phyloP scores from a whole-genome alignment of 2,888 invertebrate genomes.

The Drosophila stalkeri region DNA sequence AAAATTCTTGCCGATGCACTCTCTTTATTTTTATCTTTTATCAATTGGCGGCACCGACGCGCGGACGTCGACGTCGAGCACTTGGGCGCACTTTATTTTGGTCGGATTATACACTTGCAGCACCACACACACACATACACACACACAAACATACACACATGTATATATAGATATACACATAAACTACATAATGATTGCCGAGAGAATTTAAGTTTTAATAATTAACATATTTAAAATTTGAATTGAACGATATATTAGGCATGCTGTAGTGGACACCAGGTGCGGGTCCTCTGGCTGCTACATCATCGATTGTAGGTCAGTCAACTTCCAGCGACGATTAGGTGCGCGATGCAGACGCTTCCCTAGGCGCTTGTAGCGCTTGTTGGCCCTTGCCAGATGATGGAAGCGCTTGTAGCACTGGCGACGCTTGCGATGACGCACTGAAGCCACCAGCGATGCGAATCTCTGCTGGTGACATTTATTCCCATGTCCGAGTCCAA shows the following conservation, averaged over 20 bases:
- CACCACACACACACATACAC: slow-evolving; percentile 6
- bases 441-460: not conserved
- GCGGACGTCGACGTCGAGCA: slow-evolving; percentile 17
- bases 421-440: not conserved
- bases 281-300: not conserved
- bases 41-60: slow-evolving; percentile 67
- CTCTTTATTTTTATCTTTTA: slow-evolving; percentile 81
- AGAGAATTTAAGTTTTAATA: slow-evolving; percentile 6
- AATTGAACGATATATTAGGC: not conserved
- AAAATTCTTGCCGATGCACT: slow-evolving; percentile 56
- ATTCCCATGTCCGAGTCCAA: not conserved
- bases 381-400: not conserved
- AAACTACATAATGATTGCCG: not conserved
- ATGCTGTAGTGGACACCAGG: not conserved
- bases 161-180: not conserved
- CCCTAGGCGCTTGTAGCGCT: not conserved
- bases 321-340: not conserved
- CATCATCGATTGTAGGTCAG: not conserved
- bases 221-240: not conserved
- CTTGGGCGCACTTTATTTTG: slow-evolving; percentile 63
- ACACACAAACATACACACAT: not conserved
- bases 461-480: too few species aligned
- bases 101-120: slow-evolving; percentile 43
- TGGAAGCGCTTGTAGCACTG: not conserved
- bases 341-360: not conserved